These are phyloP conservation scores for Tineola bisselliella DNA, from an alignment of 2,888 invertebrate species.

Conservation along the genomic window DNA sequence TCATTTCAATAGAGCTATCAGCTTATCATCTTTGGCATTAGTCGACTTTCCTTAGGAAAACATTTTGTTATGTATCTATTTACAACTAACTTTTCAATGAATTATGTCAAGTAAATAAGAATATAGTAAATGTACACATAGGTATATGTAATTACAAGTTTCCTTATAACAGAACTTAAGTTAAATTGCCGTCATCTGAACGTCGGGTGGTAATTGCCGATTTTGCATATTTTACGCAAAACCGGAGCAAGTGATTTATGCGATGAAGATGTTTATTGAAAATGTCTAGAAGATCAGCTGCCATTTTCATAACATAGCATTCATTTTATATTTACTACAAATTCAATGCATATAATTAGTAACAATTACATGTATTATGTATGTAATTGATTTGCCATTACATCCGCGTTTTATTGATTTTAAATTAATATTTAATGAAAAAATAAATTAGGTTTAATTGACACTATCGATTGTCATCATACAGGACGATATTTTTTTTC, in stretches of 20 bases:
- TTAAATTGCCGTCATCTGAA: not conserved
- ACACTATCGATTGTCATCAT: no score
- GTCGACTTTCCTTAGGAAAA: no score
- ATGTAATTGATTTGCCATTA: no score
- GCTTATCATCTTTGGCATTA: no score
- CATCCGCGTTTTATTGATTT: no score
- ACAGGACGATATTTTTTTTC: no score
- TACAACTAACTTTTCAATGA: not conserved
- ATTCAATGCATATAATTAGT: no score
- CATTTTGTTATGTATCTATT: not conserved
- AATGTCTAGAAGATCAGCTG: not conserved
- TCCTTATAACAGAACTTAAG: constrained; percentile 8
- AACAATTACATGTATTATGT: no score
- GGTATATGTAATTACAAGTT: constrained; percentile 4
- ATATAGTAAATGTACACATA: not conserved
- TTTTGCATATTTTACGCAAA: constrained; percentile 15
- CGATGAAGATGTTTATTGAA: constrained; percentile 12
- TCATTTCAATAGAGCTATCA: no score
- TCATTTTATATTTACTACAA: no score
- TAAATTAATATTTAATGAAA: no score
- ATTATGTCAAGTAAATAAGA: not conserved
- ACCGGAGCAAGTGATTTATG: constrained; percentile 10
- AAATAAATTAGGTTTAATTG: no score
- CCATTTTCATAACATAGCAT: not conserved
- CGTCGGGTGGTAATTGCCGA: constrained; percentile 11